These are phyloP conservation scores for Acrobasis suavella DNA, from an alignment of 2,888 invertebrate species.

Conservation along the genomic window DNA sequence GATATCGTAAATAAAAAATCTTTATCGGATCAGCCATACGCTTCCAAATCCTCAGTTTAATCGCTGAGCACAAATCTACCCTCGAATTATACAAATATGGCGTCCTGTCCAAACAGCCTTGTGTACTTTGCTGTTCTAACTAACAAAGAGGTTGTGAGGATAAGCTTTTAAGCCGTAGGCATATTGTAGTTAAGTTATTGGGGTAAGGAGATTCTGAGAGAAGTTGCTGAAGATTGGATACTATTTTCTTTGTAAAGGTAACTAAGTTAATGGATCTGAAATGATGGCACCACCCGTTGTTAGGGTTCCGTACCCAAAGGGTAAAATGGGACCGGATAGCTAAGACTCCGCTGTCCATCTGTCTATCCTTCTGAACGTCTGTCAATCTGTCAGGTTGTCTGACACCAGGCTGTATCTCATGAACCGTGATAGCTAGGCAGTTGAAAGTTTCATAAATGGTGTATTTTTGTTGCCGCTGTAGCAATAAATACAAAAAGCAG, in stretches of 20 bases:
- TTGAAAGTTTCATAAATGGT: too few species aligned
- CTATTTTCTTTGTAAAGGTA: neutral
- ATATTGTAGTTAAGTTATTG: constrained; percentile 14
- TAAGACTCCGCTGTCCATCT: too few species aligned
- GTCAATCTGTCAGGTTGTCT: too few species aligned
- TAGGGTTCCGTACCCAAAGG: too few species aligned
- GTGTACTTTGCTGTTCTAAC: constrained; percentile 8
- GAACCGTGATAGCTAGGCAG: too few species aligned
- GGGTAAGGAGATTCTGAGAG: neutral
- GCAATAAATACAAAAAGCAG: too few species aligned
- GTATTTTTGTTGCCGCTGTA: too few species aligned
- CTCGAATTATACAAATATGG: constrained; percentile 10
- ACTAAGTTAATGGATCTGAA: too few species aligned
- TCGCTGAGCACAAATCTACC: neutral
- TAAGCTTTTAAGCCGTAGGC: constrained; percentile 18
- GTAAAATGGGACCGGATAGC: too few species aligned
- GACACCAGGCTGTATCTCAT: too few species aligned
- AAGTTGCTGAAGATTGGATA: neutral
- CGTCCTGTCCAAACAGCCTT: constrained; percentile 9
- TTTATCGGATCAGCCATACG: neutral
- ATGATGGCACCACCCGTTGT: too few species aligned
- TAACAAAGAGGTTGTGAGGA: constrained; percentile 18
- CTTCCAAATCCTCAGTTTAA: neutral
- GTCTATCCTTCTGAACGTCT: too few species aligned
- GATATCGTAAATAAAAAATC: neutral